Percentiles rank a stretch among this genome's conserved stretches.
These are phyloP conservation scores for Girardinichthys multiradiatus DNA, from an alignment of 2,113 vertebrate genomes.

Conservation along the genomic window DNA sequence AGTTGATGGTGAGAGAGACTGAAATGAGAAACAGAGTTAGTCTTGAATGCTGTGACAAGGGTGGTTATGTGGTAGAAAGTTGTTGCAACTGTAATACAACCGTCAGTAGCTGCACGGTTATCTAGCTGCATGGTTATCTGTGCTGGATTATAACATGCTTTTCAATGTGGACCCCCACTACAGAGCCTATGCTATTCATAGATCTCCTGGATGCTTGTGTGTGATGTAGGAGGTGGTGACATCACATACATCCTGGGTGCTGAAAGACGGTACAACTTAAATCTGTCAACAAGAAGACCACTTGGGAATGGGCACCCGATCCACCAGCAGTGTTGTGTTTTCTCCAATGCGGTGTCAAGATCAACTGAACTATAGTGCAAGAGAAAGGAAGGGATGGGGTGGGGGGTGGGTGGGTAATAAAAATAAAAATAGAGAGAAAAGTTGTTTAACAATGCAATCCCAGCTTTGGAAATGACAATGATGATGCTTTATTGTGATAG, in stretches of 20 bases:
- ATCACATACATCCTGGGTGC: conserved; percentile 42
- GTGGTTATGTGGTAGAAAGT: conserved; percentile 17
- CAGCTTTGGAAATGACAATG: conserved; percentile 32
- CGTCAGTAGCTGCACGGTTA: conserved; percentile 46
- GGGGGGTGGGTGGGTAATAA: conserved; percentile 26
- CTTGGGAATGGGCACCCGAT: conserved; percentile 19
- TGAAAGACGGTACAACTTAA: conserved; percentile 46
- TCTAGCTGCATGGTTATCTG: conserved; percentile 52
- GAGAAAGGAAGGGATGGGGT: neutral
- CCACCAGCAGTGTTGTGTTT: conserved; percentile 41
- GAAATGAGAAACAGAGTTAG: conserved; percentile 21
- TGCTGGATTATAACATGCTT: conserved; percentile 58
- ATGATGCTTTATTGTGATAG: conserved; percentile 37
- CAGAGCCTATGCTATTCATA: conserved; percentile 70
- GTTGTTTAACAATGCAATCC: conserved; percentile 42
- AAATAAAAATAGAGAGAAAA: conserved; percentile 31
- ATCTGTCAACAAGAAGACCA: conserved; percentile 37
- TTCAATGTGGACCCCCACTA: conserved; percentile 55
- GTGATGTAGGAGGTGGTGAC: conserved; percentile 63
- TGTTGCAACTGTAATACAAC: conserved; percentile 13
- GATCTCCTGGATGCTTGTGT: conserved; percentile 46
- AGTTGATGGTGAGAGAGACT: conserved; percentile 43
- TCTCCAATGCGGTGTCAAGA: conserved; percentile 59
- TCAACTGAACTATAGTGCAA: conserved; percentile 44
- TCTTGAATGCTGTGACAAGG: conserved; percentile 26